A percentile compares a stretch with the other conserved stretches of the same genome.
Evolutionary conservation across 2,113 vertebrate species (phyloP).

Genomic region (Isichthys henryi): DNA sequence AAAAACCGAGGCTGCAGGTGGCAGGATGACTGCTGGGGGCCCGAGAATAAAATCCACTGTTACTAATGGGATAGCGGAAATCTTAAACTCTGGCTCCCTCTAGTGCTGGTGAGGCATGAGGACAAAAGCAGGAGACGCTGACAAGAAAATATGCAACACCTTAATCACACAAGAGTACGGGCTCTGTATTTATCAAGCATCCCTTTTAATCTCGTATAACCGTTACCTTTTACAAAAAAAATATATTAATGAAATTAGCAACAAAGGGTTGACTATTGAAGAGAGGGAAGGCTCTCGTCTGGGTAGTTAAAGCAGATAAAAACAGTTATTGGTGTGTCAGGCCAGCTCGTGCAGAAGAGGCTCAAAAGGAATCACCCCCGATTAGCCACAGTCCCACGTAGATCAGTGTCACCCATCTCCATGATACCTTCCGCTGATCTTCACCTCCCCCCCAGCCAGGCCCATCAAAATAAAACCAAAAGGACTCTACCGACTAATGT

Average conservation of each 20-base stretch:
- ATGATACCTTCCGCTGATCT: conserved; percentile 40
- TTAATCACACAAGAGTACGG: conserved; percentile 16
- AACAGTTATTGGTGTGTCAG: conserved; percentile 43
- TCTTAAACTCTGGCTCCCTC: conserved; percentile 35
- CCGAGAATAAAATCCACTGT: not conserved
- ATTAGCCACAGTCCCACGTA: conserved; percentile 29
- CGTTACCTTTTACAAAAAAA: conserved; percentile 68
- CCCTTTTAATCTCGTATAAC: conserved; percentile 63
- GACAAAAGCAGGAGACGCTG: not conserved
- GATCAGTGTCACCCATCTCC: conserved; percentile 36
- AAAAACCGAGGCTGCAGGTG: conserved; percentile 4
- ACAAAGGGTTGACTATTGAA: conserved; percentile 58
- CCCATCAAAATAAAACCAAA: conserved; percentile 29
- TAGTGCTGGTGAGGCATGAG: conserved; percentile 32
- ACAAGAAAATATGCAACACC: not conserved
- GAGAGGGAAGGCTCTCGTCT: conserved; percentile 47
- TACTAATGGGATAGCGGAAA: not conserved
- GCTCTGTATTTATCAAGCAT: conserved; percentile 61
- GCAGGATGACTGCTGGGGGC: not conserved
- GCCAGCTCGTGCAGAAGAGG: conserved; percentile 30
- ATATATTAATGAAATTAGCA: conserved; percentile 67
- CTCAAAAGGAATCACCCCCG: conserved; percentile 31
- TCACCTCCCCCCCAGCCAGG: conserved; percentile 34
- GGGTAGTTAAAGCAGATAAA: conserved; percentile 55
- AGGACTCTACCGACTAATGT: conserved; percentile 28